Base-by-base conservation (phyloP, 92 coral and sea anemone genomes). In the Epizoanthus scotinus region DNA sequence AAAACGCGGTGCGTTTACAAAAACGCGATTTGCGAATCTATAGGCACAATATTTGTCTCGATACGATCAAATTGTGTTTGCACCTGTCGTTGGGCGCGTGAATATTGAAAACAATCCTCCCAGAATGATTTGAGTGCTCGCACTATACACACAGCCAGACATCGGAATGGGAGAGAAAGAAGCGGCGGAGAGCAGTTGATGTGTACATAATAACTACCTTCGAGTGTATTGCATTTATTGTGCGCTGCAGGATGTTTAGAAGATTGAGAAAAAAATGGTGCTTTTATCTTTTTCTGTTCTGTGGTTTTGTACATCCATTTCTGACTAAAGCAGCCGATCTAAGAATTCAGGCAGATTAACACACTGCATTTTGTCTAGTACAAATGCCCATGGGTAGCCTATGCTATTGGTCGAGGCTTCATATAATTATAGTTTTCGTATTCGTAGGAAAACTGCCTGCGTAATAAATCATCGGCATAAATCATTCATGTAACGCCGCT, bases 221-320 rank as follows among this genome's bases (percentile, higher is more conserved):
- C 38, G 4, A 75, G 54, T 75, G 44, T 59, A 57, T 75, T 75
- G 20, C 81, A 75, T 59, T 60, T 59, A 58, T 60, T 74, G 63
- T 25, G 67, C 68, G n/a, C 53, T 58, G 59, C 81, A 75, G 81
- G 81, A 75, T 58, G 67, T 75, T 75, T 75, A n/a, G 18, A 75
- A 75, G 38, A 21, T 38, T 75, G 31, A 29, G 58, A 40, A 60
- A 75, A 58, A 47, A 47, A 57, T 75, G 61, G 59, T 59, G 81
- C 54, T 58, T 75, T 75, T 34, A 75, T 75, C 69, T 66, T 14
- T 57, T 73, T 22, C 52, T 47, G 52, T 75, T 19, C 59, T 75
- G 81, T 59, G 28, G 70, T 50, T 19, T 58, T 31, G 3, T 27
- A 14, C 59, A 44, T n/a, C 34, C 19, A 56, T 18, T 34, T 24